phyloP scores from a whole-genome alignment of 2,888 invertebrate species.

The Drosophila kuntzei region DNA sequence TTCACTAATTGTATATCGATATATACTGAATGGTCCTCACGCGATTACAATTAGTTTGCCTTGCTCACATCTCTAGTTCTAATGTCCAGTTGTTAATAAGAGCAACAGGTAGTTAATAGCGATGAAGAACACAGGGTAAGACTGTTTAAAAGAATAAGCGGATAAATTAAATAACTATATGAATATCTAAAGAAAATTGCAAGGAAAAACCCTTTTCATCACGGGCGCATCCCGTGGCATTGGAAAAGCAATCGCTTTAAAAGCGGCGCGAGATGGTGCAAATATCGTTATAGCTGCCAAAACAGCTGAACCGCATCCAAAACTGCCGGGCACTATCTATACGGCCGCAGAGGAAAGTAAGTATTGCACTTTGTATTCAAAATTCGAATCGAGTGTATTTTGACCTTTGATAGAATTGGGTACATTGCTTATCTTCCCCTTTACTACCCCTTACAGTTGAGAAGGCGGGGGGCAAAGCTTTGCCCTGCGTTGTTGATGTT shows the following conservation, averaged over 20 bases:
- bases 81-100: conserved; percentile 6
- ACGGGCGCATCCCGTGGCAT: conserved; percentile 99
- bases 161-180: neutral
- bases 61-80: conserved; percentile 7
- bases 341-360: conserved; percentile 93
- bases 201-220: conserved; percentile 96
- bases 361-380: conserved; percentile 24
- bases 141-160: rapidly evolving
- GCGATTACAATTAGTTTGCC: neutral
- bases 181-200: conserved; percentile 86
- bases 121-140: conserved; percentile 44
- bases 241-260: conserved; percentile 96
- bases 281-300: conserved; percentile 95
- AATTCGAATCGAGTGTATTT: conserved; percentile 26
- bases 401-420: conserved; percentile 21
- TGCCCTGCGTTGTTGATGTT: conserved; percentile 93
- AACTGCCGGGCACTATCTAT: conserved; percentile 91
- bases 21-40: neutral
- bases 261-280: conserved; percentile 94
- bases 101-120: neutral
- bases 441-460: conserved; percentile 89
- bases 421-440: conserved; percentile 21
- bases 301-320: conserved; percentile 91
- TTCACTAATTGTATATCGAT: neutral
- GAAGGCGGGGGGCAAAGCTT: conserved; percentile 91